phyloP scores from a whole-genome alignment of 64 coral and sea anemone species.

The Astreopora myriophthalma region DNA sequence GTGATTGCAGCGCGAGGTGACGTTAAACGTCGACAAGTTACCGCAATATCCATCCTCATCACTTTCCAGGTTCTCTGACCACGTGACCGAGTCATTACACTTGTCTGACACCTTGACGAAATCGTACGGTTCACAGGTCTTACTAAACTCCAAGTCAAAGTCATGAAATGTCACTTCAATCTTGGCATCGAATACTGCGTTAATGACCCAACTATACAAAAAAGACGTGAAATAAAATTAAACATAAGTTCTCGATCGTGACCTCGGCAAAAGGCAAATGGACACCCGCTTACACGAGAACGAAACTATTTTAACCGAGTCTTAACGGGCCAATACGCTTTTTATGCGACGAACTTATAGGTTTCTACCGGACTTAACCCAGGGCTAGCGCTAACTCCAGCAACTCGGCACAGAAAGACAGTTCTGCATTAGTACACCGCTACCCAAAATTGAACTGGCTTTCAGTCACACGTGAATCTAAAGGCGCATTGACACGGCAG shows the following conservation, averaged over 20 bases:
- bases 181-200: background rate
- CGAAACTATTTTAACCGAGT: background rate
- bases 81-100: slow-evolving; percentile 25
- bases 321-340: too few species aligned
- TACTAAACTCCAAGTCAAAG: slow-evolving; percentile 85
- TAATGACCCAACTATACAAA: slow-evolving; percentile 3
- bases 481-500: too few species aligned
- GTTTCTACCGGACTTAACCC: too few species aligned
- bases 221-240: background rate
- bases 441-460: too few species aligned
- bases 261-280: too few species aligned
- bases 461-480: too few species aligned
- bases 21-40: slow-evolving; percentile 53
- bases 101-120: slow-evolving; percentile 52
- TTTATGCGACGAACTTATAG: too few species aligned
- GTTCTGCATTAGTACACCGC: too few species aligned
- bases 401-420: too few species aligned
- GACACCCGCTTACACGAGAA: too few species aligned
- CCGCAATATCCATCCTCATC: slow-evolving; percentile 52
- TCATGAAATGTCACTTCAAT: slow-evolving; percentile 71
- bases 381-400: too few species aligned
- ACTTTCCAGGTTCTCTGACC: background rate
- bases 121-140: slow-evolving; percentile 78
- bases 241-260: too few species aligned
- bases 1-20: slow-evolving; percentile 65